Evolutionary conservation across 1,140 invertebrate genomes (phyloP), one percentile per base, ranked within the genome.

Genomic region (Manduca sexta): DNA sequence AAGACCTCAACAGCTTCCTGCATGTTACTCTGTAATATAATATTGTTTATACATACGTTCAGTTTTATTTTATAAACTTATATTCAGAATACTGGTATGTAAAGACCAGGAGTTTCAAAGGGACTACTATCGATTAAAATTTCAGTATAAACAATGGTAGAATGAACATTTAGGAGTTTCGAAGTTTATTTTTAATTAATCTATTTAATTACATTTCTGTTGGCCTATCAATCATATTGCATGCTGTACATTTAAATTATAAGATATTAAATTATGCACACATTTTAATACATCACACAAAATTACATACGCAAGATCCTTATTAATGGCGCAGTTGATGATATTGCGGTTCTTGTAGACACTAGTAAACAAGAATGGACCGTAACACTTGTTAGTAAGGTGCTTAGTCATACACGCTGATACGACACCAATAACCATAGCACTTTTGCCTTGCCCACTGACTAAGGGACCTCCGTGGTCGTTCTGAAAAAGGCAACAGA

Each of bases 381-480:
- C 72, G 41, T 75, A 65, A 49, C 72, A 75, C 40, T 57, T 58
- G 37, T 65, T 70, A 15, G 39, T 66, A 0, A 56, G 30, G n/a
- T 71, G 61, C 31, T 66, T 73, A 8, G 66, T 65, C 30, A 73
- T 63, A 18, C 69, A 73, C 2, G 69, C 72, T 5, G 72, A 75
- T 30, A 75, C 73, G 1, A 75, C 46, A 0, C 72, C 72, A 1
- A 75, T 68, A 0, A 75, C 66, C 5, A 69, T 26, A 0, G 69
- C 37, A 12, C 56, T 67, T 2, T 43, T 34, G 1, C 74, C 71
- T 2, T 45, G 15, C 1, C 69, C 71, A 30, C 61, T 41, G 1
- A 77, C 48, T 2, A 77, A 41, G 1, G 74, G 74, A 8, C 74
- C 74, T 1, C 74, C 74, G 43, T 77, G 74, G 40, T 77, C 74